Evolutionary conservation across 2,797 vertebrate genomes (phyloP).

Genomic region (Nyctibius grandis): DNA sequence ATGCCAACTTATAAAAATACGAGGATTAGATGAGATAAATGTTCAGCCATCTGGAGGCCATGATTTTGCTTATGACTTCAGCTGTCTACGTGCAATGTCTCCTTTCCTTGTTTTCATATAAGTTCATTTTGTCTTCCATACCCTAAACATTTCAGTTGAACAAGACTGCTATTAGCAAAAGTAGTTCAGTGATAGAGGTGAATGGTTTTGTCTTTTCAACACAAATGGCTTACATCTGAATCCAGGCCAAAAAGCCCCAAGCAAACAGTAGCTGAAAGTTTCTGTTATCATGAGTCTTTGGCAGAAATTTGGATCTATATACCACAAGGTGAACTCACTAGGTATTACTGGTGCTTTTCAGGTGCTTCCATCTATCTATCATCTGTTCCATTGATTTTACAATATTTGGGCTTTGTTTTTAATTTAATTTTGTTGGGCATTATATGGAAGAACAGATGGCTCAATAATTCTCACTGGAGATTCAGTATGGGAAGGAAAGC

Average conservation of each 20-base stretch:
- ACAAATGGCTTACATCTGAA: neutral
- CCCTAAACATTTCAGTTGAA: neutral
- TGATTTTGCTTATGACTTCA: constrained; percentile 51
- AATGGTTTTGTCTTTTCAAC: neutral
- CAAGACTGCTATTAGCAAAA: neutral
- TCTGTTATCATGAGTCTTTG: neutral
- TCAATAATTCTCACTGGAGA: neutral
- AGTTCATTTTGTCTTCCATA: neutral
- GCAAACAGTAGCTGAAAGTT: neutral
- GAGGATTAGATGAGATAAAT: constrained; percentile 57
- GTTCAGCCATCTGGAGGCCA: constrained; percentile 42
- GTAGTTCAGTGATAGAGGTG: neutral
- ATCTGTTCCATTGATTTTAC: neutral
- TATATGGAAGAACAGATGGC: neutral
- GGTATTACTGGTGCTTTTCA: neutral
- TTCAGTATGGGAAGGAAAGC: neutral
- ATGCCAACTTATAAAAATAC: constrained; percentile 46
- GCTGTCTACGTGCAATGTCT: neutral
- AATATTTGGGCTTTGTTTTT: neutral
- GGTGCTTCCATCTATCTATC: neutral
- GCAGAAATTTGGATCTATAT: neutral
- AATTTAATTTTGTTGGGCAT: neutral
- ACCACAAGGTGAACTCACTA: neutral
- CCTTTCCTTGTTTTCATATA: neutral
- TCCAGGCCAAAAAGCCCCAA: neutral